phyloP scores from a whole-genome alignment of 2,888 invertebrate species.

The Lycia hirtaria region DNA sequence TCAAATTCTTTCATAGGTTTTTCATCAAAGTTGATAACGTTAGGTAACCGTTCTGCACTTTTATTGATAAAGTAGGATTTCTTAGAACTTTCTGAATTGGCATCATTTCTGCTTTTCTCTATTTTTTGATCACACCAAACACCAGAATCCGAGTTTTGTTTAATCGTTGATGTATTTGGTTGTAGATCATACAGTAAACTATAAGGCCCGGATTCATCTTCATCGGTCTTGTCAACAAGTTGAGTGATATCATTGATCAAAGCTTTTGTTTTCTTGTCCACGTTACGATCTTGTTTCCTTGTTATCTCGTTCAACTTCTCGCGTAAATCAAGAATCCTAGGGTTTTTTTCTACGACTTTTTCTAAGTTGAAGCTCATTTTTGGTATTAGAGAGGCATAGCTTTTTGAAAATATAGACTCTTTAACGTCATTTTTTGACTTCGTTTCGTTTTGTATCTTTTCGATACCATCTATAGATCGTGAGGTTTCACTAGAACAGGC shows the following conservation, averaged over 20 bases:
- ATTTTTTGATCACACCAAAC: slow-evolving; percentile 59
- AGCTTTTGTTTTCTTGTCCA: slow-evolving; percentile 75
- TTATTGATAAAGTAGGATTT: slow-evolving; percentile 59
- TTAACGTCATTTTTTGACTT: slow-evolving; percentile 63
- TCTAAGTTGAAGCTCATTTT: slow-evolving; percentile 78
- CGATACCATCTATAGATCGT: slow-evolving; percentile 53
- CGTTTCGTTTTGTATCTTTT: slow-evolving; percentile 54
- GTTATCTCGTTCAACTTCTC: slow-evolving; percentile 79
- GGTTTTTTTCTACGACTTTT: slow-evolving; percentile 75
- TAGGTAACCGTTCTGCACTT: slow-evolving; percentile 72
- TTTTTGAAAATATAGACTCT: slow-evolving; percentile 67
- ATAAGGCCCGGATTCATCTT: slow-evolving; percentile 85
- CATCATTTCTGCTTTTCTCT: slow-evolving; percentile 46
- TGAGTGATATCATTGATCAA: slow-evolving; percentile 77
- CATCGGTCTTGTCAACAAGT: slow-evolving; percentile 75
- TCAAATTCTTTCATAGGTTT: slow-evolving; percentile 80
- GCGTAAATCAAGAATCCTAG: slow-evolving; percentile 77
- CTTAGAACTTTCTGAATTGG: slow-evolving; percentile 51
- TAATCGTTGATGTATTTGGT: slow-evolving; percentile 67
- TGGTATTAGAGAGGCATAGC: slow-evolving; percentile 74
- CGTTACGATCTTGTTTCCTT: slow-evolving; percentile 73
- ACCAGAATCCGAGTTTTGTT: slow-evolving; percentile 52
- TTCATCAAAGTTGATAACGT: slow-evolving; percentile 77
- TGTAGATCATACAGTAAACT: slow-evolving; percentile 85
- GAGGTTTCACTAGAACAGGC: slow-evolving; percentile 55